Base-by-base conservation (phyloP, 2,888 invertebrate genomes). In the Eupithecia abbreviata region DNA sequence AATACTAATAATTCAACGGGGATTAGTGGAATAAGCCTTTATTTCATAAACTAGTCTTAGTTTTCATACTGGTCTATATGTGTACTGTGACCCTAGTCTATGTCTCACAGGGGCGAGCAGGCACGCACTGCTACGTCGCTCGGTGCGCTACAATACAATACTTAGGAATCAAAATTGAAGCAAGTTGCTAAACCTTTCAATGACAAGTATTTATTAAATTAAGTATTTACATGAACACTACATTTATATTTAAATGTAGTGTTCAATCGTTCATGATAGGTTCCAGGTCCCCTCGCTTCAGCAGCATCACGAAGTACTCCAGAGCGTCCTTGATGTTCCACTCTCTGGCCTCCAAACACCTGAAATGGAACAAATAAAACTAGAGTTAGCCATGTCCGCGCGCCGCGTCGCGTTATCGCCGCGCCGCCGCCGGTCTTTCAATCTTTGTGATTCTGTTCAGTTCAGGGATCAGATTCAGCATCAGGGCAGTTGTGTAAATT, bases 321-420 rank as follows among this genome's bases (percentile, higher is more conserved):
- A 95, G 77, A 43, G 93, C 93, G 43, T 85, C 81, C 77, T 87
- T 89, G 12, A 96, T 93, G 88, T 97, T 95, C 96, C 97, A 97
- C 41, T 95, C 91, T 81, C 96, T 96, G 79, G 96, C 93, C 83
- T 96, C 96, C 77, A 97, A 90, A 84, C 96, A 97, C 84, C 96
- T 97, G 89, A 95, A 93, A 42, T 43, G n/a, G 13, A 41, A 41
- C 18, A 18, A n/a, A 18, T 3, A 18, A 9, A 12, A 30, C 12
- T 30, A 3, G 4, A 30, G 18, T 30, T 18, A 5, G 3, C 58
- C n/a, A 7, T 30, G 41, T 41, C 12, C 12, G 30, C 7, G 13
- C 30, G 30, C 30, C 30, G 30, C 30, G 30, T 30, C 30, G 30
- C 30, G 30, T 30, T 30, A 1, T 30, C 30, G 30, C 30, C 30